Evolutionary conservation across 1,140 invertebrate species (phyloP).

Genomic region (Papilio dardanus): DNA sequence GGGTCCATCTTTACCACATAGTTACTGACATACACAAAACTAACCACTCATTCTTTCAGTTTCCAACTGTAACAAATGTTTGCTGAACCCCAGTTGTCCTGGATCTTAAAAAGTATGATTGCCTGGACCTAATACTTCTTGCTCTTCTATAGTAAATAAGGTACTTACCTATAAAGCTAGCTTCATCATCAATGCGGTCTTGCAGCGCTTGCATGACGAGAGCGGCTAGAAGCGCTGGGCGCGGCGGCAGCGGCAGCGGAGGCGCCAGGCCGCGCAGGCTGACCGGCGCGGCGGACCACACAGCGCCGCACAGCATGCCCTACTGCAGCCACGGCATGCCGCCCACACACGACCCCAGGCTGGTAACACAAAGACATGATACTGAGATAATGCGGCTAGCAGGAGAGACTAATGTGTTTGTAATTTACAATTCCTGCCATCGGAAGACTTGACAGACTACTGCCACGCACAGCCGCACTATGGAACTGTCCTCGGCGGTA

Average conservation of each 20-base stretch:
- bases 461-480: too few relatives aligned
- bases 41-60: too few relatives aligned
- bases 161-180: slow-evolving; percentile 73
- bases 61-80: too few relatives aligned
- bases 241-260: slow-evolving; percentile 67
- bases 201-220: slow-evolving; percentile 76
- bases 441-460: too few relatives aligned
- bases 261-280: slow-evolving; percentile 73
- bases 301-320: slow-evolving; percentile 73
- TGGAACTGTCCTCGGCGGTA: too few relatives aligned
- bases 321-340: slow-evolving; percentile 50
- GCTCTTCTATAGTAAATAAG: background rate
- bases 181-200: slow-evolving; percentile 57
- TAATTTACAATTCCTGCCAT: too few relatives aligned
- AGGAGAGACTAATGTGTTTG: background rate
- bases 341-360: slow-evolving; percentile 12
- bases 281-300: slow-evolving; percentile 73
- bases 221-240: slow-evolving; percentile 66
- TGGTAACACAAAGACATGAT: background rate
- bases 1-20: too few relatives aligned
- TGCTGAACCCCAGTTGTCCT: too few relatives aligned
- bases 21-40: too few relatives aligned
- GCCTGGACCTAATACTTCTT: too few relatives aligned
- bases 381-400: background rate
- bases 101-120: too few relatives aligned